Percentiles rank a stretch among this genome's conserved stretches.
Evolutionary conservation across 2,888 invertebrate species (phyloP).

Genomic region (Trilocha varians): DNA sequence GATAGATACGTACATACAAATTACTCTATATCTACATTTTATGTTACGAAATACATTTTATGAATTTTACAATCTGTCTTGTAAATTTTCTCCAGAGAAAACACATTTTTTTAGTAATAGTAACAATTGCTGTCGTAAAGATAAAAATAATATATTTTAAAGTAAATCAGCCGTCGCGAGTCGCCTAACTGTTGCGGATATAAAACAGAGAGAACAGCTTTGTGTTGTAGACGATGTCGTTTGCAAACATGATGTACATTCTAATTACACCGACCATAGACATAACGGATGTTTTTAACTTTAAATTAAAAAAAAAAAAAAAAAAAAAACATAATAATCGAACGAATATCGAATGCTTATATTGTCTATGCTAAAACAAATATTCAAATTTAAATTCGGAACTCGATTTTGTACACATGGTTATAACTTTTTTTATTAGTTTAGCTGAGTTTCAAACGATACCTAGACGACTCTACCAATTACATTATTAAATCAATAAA

Average conservation of each 20-base stretch:
- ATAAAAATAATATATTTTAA: background rate
- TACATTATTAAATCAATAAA: too few relatives aligned
- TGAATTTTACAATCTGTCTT: slow-evolving; percentile 4
- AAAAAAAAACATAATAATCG: slow-evolving; percentile 13
- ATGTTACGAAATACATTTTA: slow-evolving; percentile 8
- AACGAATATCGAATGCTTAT: slow-evolving; percentile 16
- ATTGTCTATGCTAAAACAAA: slow-evolving; percentile 3
- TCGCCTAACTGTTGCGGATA: background rate
- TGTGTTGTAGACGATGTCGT: slow-evolving; percentile 14
- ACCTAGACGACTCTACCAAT: too few relatives aligned
- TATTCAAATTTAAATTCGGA: background rate
- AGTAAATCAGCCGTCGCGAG: background rate
- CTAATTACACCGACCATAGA: slow-evolving; percentile 37
- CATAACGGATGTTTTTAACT: slow-evolving; percentile 26
- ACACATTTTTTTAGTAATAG: background rate
- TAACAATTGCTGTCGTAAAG: background rate
- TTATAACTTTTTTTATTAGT: background rate
- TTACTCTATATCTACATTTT: slow-evolving; percentile 11
- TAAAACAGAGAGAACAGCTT: background rate
- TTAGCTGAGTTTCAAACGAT: background rate
- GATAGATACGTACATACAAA: slow-evolving; percentile 47
- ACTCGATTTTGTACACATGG: background rate
- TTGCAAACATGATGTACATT: slow-evolving; percentile 35
- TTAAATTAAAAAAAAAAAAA: too few relatives aligned
- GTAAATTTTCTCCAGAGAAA: background rate